These are phyloP conservation scores for Proctacanthus coquilletti DNA, from an alignment of 1,140 invertebrate genomes.

Conservation along the genomic window DNA sequence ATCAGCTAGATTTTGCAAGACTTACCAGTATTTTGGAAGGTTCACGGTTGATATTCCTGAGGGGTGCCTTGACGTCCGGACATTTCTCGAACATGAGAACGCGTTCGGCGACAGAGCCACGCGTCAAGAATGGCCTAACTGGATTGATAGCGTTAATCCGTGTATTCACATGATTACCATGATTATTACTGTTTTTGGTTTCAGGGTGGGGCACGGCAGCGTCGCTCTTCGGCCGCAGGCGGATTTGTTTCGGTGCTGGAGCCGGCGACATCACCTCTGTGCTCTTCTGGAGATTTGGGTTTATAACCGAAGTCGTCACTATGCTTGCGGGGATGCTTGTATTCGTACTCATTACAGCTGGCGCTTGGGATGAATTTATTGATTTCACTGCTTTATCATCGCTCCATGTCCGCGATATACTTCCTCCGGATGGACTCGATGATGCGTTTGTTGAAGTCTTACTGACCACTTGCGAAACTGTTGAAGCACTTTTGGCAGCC, in stretches of 20 bases:
- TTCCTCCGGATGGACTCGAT: too few species aligned
- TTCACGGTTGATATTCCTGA: slow-evolving; percentile 8
- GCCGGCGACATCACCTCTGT: neutral
- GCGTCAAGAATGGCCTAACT: slow-evolving; percentile 70
- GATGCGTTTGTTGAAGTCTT: too few species aligned
- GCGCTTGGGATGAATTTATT: too few species aligned
- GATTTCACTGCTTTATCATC: neutral
- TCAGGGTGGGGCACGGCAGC: slow-evolving; percentile 7
- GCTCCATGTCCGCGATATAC: neutral
- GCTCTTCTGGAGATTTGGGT: too few species aligned
- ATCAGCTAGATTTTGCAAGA: too few species aligned
- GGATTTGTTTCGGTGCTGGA: neutral
- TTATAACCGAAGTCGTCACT: too few species aligned
- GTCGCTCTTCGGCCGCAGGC: slow-evolving; percentile 1
- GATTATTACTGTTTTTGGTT: neutral
- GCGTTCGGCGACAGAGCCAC: slow-evolving; percentile 79
- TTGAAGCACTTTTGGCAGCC: neutral
- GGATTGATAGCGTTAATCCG: slow-evolving; percentile 33
- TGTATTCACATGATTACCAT: neutral
- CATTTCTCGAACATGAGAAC: slow-evolving; percentile 85
- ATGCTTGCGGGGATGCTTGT: too few species aligned
- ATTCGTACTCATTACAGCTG: too few species aligned
- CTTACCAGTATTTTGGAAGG: slow-evolving; percentile 54
- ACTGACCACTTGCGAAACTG: too few species aligned
- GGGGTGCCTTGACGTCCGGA: slow-evolving; percentile 41